Percentiles rank a stretch among this genome's conserved stretches.
Conservation (phyloP, 2,888 invertebrate genomes). For the Eristalinus aeneus region DNA sequence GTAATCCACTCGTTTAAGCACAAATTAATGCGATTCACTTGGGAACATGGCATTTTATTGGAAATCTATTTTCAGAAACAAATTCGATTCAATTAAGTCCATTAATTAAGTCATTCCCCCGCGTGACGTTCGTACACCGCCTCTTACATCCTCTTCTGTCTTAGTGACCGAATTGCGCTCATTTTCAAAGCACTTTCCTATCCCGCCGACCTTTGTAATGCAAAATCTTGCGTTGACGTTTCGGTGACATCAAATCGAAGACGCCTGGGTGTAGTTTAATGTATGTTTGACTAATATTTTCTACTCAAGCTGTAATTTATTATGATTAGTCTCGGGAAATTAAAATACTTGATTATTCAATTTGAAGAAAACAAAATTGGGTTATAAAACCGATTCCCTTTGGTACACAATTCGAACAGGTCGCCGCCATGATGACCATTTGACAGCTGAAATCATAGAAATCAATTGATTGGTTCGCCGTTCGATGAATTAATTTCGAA, state of each 20-base stretch:
- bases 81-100: not conserved
- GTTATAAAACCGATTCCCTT: constrained; percentile 5
- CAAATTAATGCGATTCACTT: not conserved
- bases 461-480: not conserved
- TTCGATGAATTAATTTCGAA: not conserved
- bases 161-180: not conserved
- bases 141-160: not conserved
- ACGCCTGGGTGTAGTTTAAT: not conserved
- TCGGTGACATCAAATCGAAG: not conserved
- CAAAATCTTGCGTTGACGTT: not conserved
- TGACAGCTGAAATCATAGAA: not conserved
- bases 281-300: not conserved
- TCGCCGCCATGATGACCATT: not conserved
- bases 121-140: not conserved
- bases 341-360: constrained; percentile 39
- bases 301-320: not conserved
- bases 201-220: not conserved
- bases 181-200: no score
- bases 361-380: constrained; percentile 4
- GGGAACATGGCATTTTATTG: not conserved
- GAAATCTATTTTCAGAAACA: not conserved
- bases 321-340: constrained; percentile 2
- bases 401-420: not conserved
- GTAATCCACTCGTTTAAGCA: not conserved
- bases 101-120: not conserved